Conservation (phyloP, 1,140 invertebrate genomes). For the Polypedilum vanderplanki region DNA sequence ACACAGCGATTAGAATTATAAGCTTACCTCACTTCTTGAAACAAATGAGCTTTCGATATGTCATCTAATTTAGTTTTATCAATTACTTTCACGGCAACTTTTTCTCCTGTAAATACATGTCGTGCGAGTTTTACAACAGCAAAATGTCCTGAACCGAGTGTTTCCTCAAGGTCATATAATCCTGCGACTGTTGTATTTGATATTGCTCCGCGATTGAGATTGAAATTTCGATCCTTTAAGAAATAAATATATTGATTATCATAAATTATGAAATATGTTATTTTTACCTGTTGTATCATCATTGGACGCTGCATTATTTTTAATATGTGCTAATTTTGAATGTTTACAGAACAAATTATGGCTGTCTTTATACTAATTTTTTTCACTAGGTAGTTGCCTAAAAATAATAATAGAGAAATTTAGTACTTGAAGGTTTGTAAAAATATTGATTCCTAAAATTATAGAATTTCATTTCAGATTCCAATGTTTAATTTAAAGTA, state of each 20-base stretch:
- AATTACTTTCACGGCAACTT: slow-evolving; percentile 92
- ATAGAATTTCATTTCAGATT: neutral
- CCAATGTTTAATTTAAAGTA: too few species aligned
- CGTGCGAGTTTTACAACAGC: slow-evolving; percentile 96
- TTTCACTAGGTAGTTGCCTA: neutral
- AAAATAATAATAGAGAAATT: neutral
- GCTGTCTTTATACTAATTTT: neutral
- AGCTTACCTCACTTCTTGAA: slow-evolving; percentile 72
- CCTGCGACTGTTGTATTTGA: neutral
- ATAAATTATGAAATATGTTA: neutral
- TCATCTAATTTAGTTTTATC: slow-evolving; percentile 98
- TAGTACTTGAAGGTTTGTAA: neutral
- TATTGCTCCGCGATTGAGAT: neutral
- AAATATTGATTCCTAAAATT: neutral
- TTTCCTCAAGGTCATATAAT: slow-evolving; percentile 74
- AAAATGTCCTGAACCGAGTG: slow-evolving; percentile 91
- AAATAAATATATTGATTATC: neutral
- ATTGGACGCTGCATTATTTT: neutral
- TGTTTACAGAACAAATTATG: neutral
- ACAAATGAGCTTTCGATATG: slow-evolving; percentile 91
- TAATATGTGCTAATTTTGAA: neutral
- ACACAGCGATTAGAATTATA: slow-evolving; percentile 15
- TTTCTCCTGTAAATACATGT: slow-evolving; percentile 99
- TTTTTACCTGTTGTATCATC: slow-evolving; percentile 4
- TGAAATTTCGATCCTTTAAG: neutral